Conservation (phyloP, 2,797 vertebrate species). For the Sandelia bainsii region DNA sequence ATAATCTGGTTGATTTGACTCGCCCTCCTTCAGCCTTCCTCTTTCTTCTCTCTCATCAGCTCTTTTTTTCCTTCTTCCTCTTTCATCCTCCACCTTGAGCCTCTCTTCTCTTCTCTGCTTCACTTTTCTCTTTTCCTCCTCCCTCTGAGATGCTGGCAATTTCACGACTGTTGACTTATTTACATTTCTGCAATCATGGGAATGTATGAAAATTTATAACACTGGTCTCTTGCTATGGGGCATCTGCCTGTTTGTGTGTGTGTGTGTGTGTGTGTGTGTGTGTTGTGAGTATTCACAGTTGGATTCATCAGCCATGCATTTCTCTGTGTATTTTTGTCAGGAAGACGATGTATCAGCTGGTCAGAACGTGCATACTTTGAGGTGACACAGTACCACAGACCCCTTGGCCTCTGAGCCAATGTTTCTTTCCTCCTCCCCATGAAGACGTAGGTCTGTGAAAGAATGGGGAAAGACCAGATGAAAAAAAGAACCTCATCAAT, state of each 20-base stretch:
- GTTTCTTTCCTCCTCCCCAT: neutral
- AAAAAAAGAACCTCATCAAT: slow-evolving; percentile 47
- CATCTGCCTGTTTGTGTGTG: slow-evolving; percentile 58
- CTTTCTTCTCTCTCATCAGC: slow-evolving; percentile 3
- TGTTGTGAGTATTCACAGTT: slow-evolving; percentile 22
- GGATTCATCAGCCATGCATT: slow-evolving; percentile 14
- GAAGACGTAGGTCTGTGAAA: neutral
- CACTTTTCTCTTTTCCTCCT: neutral
- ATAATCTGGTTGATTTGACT: slow-evolving; percentile 56
- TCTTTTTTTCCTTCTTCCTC: slow-evolving; percentile 8
- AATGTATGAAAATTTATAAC: slow-evolving; percentile 73
- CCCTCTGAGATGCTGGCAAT: slow-evolving; percentile 64
- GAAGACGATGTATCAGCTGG: slow-evolving; percentile 32
- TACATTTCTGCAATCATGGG: slow-evolving; percentile 72
- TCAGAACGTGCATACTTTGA: slow-evolving; percentile 5
- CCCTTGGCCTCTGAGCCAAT: slow-evolving; percentile 8
- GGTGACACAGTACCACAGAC: neutral
- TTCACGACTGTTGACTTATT: slow-evolving; percentile 76
- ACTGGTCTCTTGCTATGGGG: slow-evolving; percentile 53
- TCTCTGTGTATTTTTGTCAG: slow-evolving; percentile 14
- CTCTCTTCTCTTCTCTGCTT: neutral
- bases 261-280: neutral
- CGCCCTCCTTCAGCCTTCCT: slow-evolving; percentile 4
- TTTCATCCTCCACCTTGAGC: slow-evolving; percentile 9
- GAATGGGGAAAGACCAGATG: slow-evolving; percentile 26